Base-by-base conservation (phyloP, 2,888 invertebrate genomes). In the Bhutanitis thaidina region DNA sequence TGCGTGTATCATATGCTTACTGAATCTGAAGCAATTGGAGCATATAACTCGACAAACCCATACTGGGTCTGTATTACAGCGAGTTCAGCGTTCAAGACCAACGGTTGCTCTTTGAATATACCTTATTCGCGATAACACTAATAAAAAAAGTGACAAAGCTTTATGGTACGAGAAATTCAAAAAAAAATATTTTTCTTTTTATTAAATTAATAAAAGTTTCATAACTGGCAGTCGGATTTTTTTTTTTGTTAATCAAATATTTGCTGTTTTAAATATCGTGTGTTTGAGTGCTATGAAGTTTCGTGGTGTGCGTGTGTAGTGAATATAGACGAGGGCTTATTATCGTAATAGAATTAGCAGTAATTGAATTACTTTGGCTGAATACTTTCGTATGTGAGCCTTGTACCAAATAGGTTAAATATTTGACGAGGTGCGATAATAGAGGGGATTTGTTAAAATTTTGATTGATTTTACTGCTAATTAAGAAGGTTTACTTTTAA, bases 21-120 rank as follows among this genome's bases (percentile, higher is more conserved):
- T 71, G n/a, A n/a, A n/a, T n/a, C n/a, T n/a, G n/a, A n/a, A n/a
- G n/a, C 81, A 83, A 85, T 73, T 82, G 79, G 87, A 87, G 84
- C 86, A 84, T 80, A 69, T 74, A 77, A 60, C 62, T 58, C 71
- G 67, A 69, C 69, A 66, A 65, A 68, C 72, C 63, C 70, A 69
- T 72, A 76, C 74, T 65, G 62, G 70, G 69, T 65, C 63, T 64
- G 69, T 74, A 68, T 77, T 76, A 79, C 69, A 80, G 67, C 71
- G 56, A 65, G 57, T 70, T 76, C 69, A 64, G 74, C 85, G 71
- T 69, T 77, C 81, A 77, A 76, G 72, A 75, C 64, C 74, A 75
- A 61, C 80, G 80, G 80, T 69, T 75, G 79, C 61, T 75, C 73
- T 71, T 70, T 68, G 68, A 74, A 62, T 65, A 64, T 60, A 52